phyloP scores from a whole-genome alignment of 2,113 vertebrate genomes.

The human (Homo sapiens) region GRCh38 chr1:71655001-71655500 shows the following conservation, averaged over 20 bases:
- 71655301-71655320: background rate
- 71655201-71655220: slow-evolving; percentile 6
- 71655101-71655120: background rate
- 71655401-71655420: background rate
- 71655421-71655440: background rate
- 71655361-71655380: background rate
- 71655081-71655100: background rate
- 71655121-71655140: slow-evolving; percentile 6
- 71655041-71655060: background rate
- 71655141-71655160: slow-evolving; percentile 23
- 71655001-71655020: background rate
- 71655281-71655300: background rate
- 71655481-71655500: background rate
- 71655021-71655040: background rate
- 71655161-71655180: slow-evolving; percentile 21
- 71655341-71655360: background rate
- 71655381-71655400: background rate
- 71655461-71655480: background rate
- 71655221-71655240: background rate
- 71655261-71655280: background rate
- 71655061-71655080: background rate
- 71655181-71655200: background rate
- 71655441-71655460: background rate
- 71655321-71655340: background rate
- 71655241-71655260: background rate